Conservation (phyloP, 1,140 invertebrate genomes). For the Drosophila erecta region DNA sequence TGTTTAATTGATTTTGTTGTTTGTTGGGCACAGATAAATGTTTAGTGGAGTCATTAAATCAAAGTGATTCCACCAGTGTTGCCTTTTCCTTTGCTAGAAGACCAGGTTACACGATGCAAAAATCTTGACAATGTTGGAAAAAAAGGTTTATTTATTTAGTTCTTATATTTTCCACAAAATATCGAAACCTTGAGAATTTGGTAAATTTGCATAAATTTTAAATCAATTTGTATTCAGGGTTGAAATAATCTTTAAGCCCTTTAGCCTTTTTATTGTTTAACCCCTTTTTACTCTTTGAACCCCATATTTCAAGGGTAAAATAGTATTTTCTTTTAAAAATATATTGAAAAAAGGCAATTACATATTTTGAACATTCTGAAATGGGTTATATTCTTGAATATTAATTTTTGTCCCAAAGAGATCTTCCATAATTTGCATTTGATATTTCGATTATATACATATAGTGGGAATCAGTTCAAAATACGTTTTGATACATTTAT, state of each 20-base stretch:
- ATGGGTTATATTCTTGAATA: not conserved
- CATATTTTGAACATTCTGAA: not conserved
- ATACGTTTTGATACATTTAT: too few species aligned
- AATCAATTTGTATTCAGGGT: not conserved
- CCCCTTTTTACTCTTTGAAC: not conserved
- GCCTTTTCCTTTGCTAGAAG: conserved; percentile 1
- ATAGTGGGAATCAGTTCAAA: too few species aligned
- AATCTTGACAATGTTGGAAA: not conserved
- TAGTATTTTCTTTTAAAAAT: not conserved
- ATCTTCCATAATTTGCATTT: not conserved
- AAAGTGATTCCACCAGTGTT: conserved; percentile 19
- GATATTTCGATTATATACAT: not conserved
- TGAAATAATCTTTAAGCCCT: not conserved
- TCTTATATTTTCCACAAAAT: not conserved
- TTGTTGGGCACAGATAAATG: conserved; percentile 46
- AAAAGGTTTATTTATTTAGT: not conserved
- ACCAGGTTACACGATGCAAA: conserved; percentile 11
- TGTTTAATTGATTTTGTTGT: conserved; percentile 66
- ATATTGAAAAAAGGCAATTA: not conserved
- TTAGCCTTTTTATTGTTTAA: not conserved
- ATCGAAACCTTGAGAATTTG: too few species aligned
- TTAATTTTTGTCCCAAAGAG: not conserved
- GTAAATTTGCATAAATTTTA: not conserved
- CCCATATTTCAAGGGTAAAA: too few species aligned
- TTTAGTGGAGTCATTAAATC: conserved; percentile 43